phyloP scores from a whole-genome alignment of 2,113 vertebrate genomes.

The Haemorhous mexicanus region DNA sequence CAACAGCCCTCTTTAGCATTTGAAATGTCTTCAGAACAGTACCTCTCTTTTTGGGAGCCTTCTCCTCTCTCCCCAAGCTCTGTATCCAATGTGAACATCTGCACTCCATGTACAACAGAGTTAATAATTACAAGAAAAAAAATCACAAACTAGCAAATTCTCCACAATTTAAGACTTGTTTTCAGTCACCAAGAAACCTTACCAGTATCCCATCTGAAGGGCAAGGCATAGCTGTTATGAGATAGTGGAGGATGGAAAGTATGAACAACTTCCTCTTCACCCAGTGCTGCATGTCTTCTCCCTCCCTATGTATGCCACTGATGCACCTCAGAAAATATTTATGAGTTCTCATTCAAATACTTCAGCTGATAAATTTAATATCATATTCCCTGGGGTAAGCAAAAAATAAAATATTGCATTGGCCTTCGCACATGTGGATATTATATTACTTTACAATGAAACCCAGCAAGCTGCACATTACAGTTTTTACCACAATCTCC shows the following conservation, averaged over 20 bases:
- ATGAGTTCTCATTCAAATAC: conserved; percentile 63
- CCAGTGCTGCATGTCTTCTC: not conserved
- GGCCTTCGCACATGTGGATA: conserved; percentile 59
- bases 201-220: not conserved
- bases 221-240: not conserved
- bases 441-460: conserved; percentile 67
- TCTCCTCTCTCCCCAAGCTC: not conserved
- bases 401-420: conserved; percentile 63
- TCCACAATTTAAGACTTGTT: not conserved
- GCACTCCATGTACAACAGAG: not conserved
- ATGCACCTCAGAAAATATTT: conserved; percentile 62
- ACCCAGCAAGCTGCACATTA: conserved; percentile 59
- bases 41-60: not conserved
- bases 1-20: not conserved
- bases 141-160: not conserved
- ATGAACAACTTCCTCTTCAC: conserved; percentile 1
- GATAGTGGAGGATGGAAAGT: not conserved
- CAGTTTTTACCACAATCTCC: conserved; percentile 67
- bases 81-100: not conserved
- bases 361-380: conserved; percentile 71
- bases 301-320: not conserved
- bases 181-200: not conserved
- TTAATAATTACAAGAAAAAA: not conserved
- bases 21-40: not conserved
- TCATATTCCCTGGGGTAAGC: conserved; percentile 50